Conservation (phyloP, 1,140 invertebrate species). For the Coelopa frigida region DNA sequence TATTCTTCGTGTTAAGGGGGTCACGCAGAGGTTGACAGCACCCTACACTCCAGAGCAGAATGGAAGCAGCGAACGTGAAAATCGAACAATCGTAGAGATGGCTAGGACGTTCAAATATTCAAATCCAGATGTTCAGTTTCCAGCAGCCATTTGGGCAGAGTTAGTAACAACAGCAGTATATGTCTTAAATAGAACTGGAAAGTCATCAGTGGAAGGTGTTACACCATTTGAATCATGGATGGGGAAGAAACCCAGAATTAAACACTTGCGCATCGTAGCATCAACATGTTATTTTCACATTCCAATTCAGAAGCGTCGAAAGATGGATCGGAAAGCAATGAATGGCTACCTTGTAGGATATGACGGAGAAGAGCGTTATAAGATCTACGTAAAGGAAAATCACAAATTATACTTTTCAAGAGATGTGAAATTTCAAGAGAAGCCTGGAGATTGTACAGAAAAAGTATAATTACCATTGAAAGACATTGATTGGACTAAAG, state of each 20-base stretch:
- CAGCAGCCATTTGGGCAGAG: constrained; percentile 29
- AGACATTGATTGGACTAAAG: too few species aligned
- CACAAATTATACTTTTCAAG: not conserved
- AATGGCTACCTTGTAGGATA: constrained; percentile 20
- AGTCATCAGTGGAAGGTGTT: constrained; percentile 22
- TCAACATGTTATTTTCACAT: constrained; percentile 16
- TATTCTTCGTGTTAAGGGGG: constrained; percentile 23
- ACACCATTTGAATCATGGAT: constrained; percentile 5
- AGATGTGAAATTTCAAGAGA: constrained; percentile 6
- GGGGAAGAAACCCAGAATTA: constrained; percentile 8
- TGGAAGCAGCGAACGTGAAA: constrained; percentile 32
- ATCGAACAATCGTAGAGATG: constrained; percentile 38
- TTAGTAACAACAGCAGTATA: constrained; percentile 23
- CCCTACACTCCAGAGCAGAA: constrained; percentile 42
- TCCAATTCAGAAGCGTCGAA: constrained; percentile 20
- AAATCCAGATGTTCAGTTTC: constrained; percentile 15
- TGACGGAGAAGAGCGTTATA: constrained; percentile 13
- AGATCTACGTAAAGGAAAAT: constrained; percentile 5
- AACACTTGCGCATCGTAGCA: constrained; percentile 12
- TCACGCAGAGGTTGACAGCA: constrained; percentile 27
- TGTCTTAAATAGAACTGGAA: constrained; percentile 23
- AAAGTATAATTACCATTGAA: too few species aligned
- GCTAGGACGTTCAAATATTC: constrained; percentile 37
- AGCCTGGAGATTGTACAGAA: too few species aligned
- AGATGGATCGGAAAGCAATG: constrained; percentile 25